Evolutionary conservation across 2,888 invertebrate species (phyloP), one percentile per base, ranked within the genome.

Genomic region (Pseudococcus longispinus): DNA sequence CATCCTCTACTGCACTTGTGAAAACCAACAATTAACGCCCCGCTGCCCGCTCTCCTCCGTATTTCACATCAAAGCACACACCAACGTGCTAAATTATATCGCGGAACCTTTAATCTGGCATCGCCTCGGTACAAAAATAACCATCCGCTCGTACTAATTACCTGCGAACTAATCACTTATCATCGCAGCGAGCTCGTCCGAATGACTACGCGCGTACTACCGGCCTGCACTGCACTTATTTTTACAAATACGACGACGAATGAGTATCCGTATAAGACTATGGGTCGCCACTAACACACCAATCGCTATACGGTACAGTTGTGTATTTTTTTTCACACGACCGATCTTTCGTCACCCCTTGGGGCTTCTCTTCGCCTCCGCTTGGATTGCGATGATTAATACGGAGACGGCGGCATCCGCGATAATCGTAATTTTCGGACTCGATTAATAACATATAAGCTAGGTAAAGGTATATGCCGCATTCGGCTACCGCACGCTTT

Each of bases 81-180:
- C 60, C 20, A 60, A 60, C 11, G 13, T 60, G 23, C 60, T 23
- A 60, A 60, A 60, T 60, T 60, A 60, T 60, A 60, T 20, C 60
- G 60, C 60, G 60, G 60, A 60, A 60, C 60, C 60, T 60, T 60
- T 60, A 60, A 60, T 60, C 60, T 60, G 60, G 60, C 60, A 60
- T 2, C 60, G 60, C 60, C 23, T 60, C 23, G 60, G 23, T 60
- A 60, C 60, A 23, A 60, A 60, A 60, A 60, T 60, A 60, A 60
- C 60, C 60, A 60, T 60, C 1, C 23, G 60, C 23, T 60, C 23
- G 60, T 23, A 23, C 60, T 60, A 60, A 60, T 60, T 60, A 60
- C 60, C 60, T 60, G 60, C 60, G 15, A 60, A 60, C 60, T 60
- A 60, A 60, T 60, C 60, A 60, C 60, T 60, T 60, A 60, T 60